These are phyloP conservation scores for Sinella curviseta DNA, from an alignment of 1,140 invertebrate genomes.

Conservation along the genomic window DNA sequence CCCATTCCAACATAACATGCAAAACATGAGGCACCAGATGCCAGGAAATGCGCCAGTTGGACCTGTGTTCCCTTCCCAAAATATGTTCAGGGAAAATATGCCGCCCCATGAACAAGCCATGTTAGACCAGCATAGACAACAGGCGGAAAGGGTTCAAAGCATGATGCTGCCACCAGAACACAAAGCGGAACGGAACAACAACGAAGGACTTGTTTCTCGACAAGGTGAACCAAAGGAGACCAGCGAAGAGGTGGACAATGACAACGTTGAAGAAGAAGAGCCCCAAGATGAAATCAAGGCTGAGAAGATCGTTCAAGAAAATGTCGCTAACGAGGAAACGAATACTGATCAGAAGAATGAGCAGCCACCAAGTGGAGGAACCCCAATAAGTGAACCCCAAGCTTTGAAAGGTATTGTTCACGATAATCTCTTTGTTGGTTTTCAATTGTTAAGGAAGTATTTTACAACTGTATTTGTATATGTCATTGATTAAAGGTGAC, in stretches of 20 bases:
- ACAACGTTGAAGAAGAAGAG: not conserved
- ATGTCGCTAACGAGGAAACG: constrained; percentile 25
- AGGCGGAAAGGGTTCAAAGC: constrained; percentile 24
- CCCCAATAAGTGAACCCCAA: constrained; percentile 34
- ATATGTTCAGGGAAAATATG: not conserved
- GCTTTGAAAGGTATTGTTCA: not conserved
- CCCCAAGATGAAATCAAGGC: constrained; percentile 41
- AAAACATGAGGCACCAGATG: not conserved
- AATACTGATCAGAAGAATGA: constrained; percentile 8
- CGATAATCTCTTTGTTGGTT: not conserved
- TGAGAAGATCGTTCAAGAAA: constrained; percentile 35
- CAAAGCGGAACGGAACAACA: constrained; percentile 19
- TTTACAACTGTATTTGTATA: no score
- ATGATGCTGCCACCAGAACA: constrained; percentile 34
- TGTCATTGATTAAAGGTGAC: constrained; percentile 19
- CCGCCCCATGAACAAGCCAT: not conserved
- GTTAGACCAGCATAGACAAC: not conserved
- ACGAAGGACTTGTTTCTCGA: not conserved
- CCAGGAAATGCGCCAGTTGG: not conserved
- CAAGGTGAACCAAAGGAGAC: constrained; percentile 2
- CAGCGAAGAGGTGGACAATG: not conserved
- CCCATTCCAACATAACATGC: not conserved
- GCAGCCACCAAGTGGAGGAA: constrained; percentile 37
- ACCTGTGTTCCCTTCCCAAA: not conserved
- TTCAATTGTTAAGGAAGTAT: no score